A percentile compares a stretch with the other conserved stretches of the same genome.
phyloP scores from a whole-genome alignment of 2,113 vertebrate genomes.

The Chionis minor region DNA sequence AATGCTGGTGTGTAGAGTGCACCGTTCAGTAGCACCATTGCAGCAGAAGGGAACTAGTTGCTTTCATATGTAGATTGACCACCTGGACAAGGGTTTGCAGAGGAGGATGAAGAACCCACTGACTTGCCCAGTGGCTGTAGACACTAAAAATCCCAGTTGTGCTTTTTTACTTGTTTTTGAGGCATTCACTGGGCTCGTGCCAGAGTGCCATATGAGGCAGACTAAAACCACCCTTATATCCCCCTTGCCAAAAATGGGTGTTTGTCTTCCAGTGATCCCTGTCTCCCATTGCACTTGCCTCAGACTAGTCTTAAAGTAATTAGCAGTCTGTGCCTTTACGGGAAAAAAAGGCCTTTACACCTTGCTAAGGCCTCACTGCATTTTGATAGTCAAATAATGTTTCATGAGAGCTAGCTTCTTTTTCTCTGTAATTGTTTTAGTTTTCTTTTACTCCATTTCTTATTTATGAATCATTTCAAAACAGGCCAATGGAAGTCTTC shows the following conservation, averaged over 20 bases:
- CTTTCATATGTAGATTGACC: background rate
- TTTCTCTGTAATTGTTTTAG: background rate
- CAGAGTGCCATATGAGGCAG: background rate
- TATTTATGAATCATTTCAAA: slow-evolving; percentile 31
- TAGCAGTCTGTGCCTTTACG: background rate
- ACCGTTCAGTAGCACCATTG: background rate
- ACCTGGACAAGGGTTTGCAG: background rate
- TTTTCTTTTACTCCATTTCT: slow-evolving; percentile 11
- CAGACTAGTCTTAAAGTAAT: background rate
- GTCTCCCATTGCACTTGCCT: background rate
- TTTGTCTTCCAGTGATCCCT: background rate
- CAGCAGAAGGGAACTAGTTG: background rate
- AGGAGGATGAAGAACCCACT: background rate
- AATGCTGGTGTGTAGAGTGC: background rate
- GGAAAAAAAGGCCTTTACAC: background rate
- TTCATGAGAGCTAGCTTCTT: slow-evolving; percentile 7
- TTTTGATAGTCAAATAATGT: background rate
- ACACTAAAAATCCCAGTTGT: background rate
- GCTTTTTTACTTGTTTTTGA: background rate
- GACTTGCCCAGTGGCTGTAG: background rate
- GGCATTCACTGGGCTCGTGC: background rate
- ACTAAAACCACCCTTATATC: background rate
- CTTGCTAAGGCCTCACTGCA: background rate
- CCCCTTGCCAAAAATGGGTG: background rate
- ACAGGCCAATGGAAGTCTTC: slow-evolving; percentile 11